Evolutionary conservation across 2,888 invertebrate genomes (phyloP).

Genomic region (Hemistola chrysoprasaria): DNA sequence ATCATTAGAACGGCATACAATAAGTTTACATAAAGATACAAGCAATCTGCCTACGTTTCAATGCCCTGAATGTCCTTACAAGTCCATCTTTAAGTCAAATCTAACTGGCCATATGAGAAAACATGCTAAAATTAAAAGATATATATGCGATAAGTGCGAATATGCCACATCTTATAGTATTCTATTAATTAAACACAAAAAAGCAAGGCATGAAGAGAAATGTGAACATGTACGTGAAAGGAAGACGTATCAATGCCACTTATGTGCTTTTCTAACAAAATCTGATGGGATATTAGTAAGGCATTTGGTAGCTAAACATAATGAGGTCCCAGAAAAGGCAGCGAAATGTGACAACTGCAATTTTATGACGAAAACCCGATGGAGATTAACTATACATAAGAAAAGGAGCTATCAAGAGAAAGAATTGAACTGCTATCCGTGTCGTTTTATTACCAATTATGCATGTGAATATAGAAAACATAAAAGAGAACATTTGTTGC

Average conservation of each 20-base stretch:
- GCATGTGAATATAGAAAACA: too few relatives aligned
- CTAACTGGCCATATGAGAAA: slow-evolving; percentile 44
- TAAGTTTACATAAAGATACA: too few relatives aligned
- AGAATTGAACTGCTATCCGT: too few relatives aligned
- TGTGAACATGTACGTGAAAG: too few relatives aligned
- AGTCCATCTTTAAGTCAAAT: slow-evolving; percentile 20
- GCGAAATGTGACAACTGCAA: not conserved
- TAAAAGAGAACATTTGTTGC: too few relatives aligned
- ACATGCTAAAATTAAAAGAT: slow-evolving; percentile 38
- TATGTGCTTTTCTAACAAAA: slow-evolving; percentile 37
- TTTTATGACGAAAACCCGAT: slow-evolving; percentile 13
- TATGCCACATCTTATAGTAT: slow-evolving; percentile 8
- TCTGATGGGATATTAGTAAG: slow-evolving; percentile 34
- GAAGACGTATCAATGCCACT: slow-evolving; percentile 32
- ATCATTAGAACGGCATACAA: too few relatives aligned
- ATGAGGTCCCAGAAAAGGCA: slow-evolving; percentile 14
- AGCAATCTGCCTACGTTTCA: too few relatives aligned
- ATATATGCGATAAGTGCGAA: slow-evolving; percentile 3
- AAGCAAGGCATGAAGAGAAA: not conserved
- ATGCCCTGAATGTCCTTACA: too few relatives aligned
- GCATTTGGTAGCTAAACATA: slow-evolving; percentile 36
- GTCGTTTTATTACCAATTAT: too few relatives aligned
- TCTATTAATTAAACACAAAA: slow-evolving; percentile 6
- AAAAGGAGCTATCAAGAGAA: too few relatives aligned
- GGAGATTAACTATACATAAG: not conserved